Base-by-base conservation (phyloP, 92 coral and sea anemone genomes). In the Galaxea fascicularis region DNA sequence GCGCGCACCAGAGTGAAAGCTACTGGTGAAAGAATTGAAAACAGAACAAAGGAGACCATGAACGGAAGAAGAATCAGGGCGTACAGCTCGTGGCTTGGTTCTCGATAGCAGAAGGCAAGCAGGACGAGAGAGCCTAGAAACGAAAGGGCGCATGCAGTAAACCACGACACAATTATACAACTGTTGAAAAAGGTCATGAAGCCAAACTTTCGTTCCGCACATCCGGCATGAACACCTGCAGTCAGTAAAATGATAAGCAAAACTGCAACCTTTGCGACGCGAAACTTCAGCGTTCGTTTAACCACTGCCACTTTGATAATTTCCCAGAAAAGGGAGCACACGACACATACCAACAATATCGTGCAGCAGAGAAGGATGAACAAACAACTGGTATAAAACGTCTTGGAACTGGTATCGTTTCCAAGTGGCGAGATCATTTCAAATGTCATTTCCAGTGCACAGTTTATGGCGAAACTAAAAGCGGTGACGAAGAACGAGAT, bases 271-370 rank as follows among this genome's bases (percentile, higher is more conserved):
- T 83, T 84, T 0, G 85, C 74, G 10, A 39, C 56, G 46, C 62
- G 69, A 82, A 84, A 90, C 69, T 79, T 71, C 4, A 72, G 27
- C 13, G 91, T 63, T 13, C 88, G 74, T 51, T 93, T 93, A 20
- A 79, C 74, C 11, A 91, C 82, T 16, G 86, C 80, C 8, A 79
- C 78, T 59, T 82, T 75, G 8, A 90, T 76, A 59, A 93, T 91
- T 17, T 93, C 92, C 93, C 93, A 93, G 73, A 93, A 90, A 10
- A 93, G 85, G n/a, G 96, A 93, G 41, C 91, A 76, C 17, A 93
- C 73, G 4, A 93, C 54, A 4, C 91, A 90, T 8, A 82, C 82
- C 41, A 72, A 54, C 35, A 90, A 59, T 45, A 87, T 52, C 20
- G 91, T 75, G 51, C 88, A 90, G 64, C 90, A 54, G 21, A 90